Conservation (phyloP, 2,113 vertebrate species). For the Saguinus midas region DNA sequence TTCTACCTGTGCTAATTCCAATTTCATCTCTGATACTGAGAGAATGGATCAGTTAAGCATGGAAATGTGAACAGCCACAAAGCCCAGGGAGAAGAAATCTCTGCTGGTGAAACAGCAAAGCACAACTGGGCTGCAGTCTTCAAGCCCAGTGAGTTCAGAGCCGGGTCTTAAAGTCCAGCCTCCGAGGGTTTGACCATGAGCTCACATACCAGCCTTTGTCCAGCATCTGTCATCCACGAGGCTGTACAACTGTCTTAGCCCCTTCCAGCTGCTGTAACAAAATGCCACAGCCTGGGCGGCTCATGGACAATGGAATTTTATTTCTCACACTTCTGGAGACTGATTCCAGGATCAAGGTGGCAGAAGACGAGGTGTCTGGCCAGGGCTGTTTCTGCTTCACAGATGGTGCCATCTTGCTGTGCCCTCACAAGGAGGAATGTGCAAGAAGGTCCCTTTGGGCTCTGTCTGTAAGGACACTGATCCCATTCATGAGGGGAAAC, state of each 20-base stretch:
- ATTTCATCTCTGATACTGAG: neutral
- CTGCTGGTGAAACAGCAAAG: neutral
- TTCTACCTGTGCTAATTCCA: neutral
- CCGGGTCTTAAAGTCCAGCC: fast-evolving
- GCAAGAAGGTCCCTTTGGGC: neutral
- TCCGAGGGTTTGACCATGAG: neutral
- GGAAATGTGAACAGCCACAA: neutral
- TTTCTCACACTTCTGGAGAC: neutral
- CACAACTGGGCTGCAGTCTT: fast-evolving
- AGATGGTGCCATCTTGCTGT: too few species aligned
- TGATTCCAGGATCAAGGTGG: neutral
- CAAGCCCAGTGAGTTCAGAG: neutral
- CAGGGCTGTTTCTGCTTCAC: neutral
- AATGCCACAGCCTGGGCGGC: neutral
- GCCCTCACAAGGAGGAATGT: too few species aligned
- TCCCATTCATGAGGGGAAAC: neutral
- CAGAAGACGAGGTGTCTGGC: neutral
- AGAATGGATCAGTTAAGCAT: too few species aligned
- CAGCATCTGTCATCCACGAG: neutral
- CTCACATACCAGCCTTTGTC: neutral
- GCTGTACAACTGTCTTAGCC: neutral
- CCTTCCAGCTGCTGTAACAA: neutral
- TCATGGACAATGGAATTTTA: neutral
- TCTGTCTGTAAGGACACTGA: neutral
- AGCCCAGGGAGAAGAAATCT: neutral